Base-by-base conservation (phyloP, 2,888 invertebrate species). In the Urechis unicinctus region DNA sequence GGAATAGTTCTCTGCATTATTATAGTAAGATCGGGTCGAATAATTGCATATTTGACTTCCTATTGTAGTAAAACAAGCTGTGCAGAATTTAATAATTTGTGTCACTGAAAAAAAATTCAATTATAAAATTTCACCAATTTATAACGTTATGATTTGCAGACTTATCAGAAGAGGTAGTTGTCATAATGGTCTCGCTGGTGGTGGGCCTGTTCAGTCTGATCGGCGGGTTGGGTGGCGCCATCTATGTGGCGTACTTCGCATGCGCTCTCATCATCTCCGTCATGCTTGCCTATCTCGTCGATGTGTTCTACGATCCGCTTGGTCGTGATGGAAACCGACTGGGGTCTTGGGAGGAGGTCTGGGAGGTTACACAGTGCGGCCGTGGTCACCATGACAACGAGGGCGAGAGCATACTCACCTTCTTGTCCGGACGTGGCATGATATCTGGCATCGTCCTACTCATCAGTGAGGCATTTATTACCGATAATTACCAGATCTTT, bases 191-290 rank as follows among this genome's bases (percentile, higher is more conserved):
- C n/a, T n/a, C n/a, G n/a, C n/a, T n/a, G n/a, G n/a, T n/a, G n/a
- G n/a, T n/a, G n/a, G 56, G 51, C 26, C 9, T 59, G 24, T 58
- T 52, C 53, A 58, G 61, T 2, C 48, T 61, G 21, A 47, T 63
- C 2, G 64, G 64, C 5, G 64, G 64, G 6, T 53, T 63, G 13
- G 64, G 64, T 2, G 64, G 64, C 24, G 29, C 36, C 17, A 44
- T 64, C 22, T 64, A 64, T 46, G 56, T 63, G 36, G 53, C 64
- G 17, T 63, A 61, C 50, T 57, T 63, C 50, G 30, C 56, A 30
- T 44, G 48, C 5, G 50, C 52, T 13, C 30, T 57, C 41, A 30
- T 61, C 29, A 47, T 61, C 5, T 24, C 56, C 29, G 47, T 58
- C 44, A 47, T 43, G 41, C 24, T 65, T 49, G 49, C 55, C 48